Percentiles rank a stretch among this genome's conserved stretches.
Conservation (phyloP, 1,140 invertebrate species). For the Drosophila asahinai region DNA sequence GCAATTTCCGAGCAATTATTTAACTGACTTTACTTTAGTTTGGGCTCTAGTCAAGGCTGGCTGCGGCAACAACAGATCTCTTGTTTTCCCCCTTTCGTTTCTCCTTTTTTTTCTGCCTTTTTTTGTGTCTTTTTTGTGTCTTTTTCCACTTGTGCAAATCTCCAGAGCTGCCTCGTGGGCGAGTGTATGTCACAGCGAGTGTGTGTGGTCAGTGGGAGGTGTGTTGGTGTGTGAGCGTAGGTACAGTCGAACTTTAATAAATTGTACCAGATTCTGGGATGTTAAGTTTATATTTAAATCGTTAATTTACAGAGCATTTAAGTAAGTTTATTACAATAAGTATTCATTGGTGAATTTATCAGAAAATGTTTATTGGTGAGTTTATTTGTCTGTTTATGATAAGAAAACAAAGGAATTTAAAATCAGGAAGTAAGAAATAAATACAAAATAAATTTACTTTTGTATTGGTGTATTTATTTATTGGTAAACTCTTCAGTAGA, state of each 20-base stretch:
- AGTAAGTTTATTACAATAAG: background rate
- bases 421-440: background rate
- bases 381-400: background rate
- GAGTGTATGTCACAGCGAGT: conserved; percentile 13
- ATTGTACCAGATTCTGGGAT: background rate
- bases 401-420: background rate
- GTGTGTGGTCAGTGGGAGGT: conserved; percentile 13
- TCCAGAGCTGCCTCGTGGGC: conserved; percentile 57
- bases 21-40: conserved; percentile 37
- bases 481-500: too few species aligned
- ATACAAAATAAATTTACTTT: background rate
- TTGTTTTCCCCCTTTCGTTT: conserved; percentile 29
- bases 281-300: too few species aligned
- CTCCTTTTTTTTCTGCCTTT: background rate
- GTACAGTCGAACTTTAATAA: conserved; percentile 21
- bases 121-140: conserved; percentile 27
- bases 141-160: conserved; percentile 78
- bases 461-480: background rate
- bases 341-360: background rate
- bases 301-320: background rate
- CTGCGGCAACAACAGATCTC: conserved; percentile 19
- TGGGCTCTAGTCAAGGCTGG: conserved; percentile 47
- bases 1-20: conserved; percentile 49
- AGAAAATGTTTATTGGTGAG: background rate
- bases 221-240: conserved; percentile 7